phyloP scores from a whole-genome alignment of 2,113 vertebrate species.

The Myrmecophaga tridactyla region DNA sequence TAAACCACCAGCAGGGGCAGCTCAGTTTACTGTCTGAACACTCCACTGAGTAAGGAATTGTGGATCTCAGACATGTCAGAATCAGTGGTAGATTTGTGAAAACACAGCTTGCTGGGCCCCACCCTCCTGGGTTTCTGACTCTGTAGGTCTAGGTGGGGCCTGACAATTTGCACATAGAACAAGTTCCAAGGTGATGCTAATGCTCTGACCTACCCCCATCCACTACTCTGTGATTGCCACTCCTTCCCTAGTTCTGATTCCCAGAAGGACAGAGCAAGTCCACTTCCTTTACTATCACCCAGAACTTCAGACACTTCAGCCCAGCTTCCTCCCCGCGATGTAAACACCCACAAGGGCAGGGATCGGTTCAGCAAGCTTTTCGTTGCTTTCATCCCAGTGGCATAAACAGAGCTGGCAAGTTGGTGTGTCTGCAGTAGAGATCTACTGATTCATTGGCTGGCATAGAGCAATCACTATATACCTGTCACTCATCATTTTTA shows the following conservation, averaged over 20 bases:
- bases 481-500: conserved; percentile 14
- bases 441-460: neutral
- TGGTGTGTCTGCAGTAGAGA: neutral
- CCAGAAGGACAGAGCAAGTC: neutral
- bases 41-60: neutral
- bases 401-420: neutral
- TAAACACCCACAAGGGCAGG: neutral
- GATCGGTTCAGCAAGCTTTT: neutral
- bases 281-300: neutral
- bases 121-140: neutral
- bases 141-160: neutral
- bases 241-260: neutral
- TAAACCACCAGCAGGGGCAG: neutral
- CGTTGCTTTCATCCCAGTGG: neutral
- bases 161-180: neutral
- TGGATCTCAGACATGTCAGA: neutral
- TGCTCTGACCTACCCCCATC: neutral
- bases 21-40: neutral
- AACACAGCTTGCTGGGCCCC: neutral
- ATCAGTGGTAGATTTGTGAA: neutral
- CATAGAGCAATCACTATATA: neutral
- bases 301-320: neutral
- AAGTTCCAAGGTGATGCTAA: neutral
- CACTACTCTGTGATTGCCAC: neutral
- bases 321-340: neutral